Base-by-base conservation (phyloP, 2,888 invertebrate genomes). In the Blastobasis adustella region DNA sequence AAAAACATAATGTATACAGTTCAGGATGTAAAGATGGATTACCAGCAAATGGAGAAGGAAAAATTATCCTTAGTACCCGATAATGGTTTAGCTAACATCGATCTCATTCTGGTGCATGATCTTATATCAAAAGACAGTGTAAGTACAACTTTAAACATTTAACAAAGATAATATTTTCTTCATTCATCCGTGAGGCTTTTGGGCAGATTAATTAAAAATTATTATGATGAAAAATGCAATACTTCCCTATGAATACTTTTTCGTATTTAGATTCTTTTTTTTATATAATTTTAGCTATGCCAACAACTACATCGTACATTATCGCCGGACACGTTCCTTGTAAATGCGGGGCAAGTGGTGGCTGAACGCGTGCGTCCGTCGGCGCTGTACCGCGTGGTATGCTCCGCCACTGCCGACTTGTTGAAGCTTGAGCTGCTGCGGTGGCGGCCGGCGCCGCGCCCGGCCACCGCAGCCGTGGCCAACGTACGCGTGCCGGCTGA, bases 401-500 rank as follows among this genome's bases (percentile, higher is more conserved):
- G 66, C 6, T 53, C 61, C 4, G 62, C 65, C 45, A 60, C 54
- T 40, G 39, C 51, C 39, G 58, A 57, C 37, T 49, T 58, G 36
- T 49, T 43, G 2, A 57, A 58, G 10, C n/a, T 69, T 5, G 62
- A 67, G 48, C 53, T 73, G 6, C 54, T 58, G 4, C 58, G 55
- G 9, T 72, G 73, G 72, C 57, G 65, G 36, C 69, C 71, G 2
- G 49, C 56, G 0, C 52, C 61, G 5, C 37, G 53, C 10, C 46
- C 58, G 10, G 47, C 55, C 3, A 59, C 62, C 1, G 62, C 63
- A 1, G 65, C 66, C 39, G 65, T 65, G 0, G 58, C 70, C 4
- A 62, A 71, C 7, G 60, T 73, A 0, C 61, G 64, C 10, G 60
- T 60, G 0, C 42, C 51, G 40, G 63, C 65, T 8, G 72, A 75